These are phyloP conservation scores for Pteromalus puparum DNA, from an alignment of 1,140 invertebrate genomes.

Conservation along the genomic window DNA sequence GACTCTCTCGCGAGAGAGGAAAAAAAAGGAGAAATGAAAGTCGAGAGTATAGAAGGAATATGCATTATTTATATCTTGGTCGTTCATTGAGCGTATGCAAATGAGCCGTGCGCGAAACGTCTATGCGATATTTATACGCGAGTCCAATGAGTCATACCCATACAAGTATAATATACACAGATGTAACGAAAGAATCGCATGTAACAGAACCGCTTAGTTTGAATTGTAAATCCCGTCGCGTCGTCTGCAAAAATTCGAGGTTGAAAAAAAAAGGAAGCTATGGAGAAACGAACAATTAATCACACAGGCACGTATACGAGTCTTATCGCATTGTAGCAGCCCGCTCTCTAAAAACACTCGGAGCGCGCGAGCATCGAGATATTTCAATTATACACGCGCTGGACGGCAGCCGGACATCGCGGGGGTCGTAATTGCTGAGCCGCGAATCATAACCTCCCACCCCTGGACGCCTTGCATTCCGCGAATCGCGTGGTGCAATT, in stretches of 20 bases:
- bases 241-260: not conserved
- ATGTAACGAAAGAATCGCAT: not conserved
- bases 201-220: not conserved
- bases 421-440: constrained; percentile 35
- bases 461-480: constrained; percentile 23
- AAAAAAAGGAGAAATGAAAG: not conserved
- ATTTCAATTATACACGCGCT: constrained; percentile 39
- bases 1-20: not conserved
- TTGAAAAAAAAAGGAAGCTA: too few relatives aligned
- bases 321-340: not conserved
- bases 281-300: not conserved
- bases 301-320: not conserved
- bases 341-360: not conserved
- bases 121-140: too few relatives aligned
- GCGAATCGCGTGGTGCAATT: constrained; percentile 20
- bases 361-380: constrained; percentile 4
- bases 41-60: not conserved
- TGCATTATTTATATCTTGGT: not conserved
- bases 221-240: not conserved
- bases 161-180: too few relatives aligned
- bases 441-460: not conserved
- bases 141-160: not conserved
- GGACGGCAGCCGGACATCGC: not conserved
- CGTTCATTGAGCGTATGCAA: not conserved
- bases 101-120: not conserved